Percentiles rank a stretch among this genome's conserved stretches.
Conservation (phyloP, 2,113 vertebrate species). For the Tautogolabrus adspersus region DNA sequence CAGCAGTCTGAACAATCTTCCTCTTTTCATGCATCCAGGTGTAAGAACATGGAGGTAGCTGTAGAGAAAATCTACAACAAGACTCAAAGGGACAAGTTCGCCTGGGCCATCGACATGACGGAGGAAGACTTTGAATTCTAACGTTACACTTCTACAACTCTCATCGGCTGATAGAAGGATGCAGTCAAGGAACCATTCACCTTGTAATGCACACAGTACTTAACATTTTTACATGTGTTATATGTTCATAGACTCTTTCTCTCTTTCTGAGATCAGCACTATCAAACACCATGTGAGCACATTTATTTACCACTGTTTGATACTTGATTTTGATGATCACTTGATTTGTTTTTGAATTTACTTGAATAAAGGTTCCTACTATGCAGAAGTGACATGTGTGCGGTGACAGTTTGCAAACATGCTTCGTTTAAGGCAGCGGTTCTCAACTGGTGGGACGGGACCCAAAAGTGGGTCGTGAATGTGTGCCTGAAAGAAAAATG, state of each 20-base stretch:
- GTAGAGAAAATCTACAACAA: constrained; percentile 86
- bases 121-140: constrained; percentile 85
- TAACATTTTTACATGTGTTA: constrained; percentile 13
- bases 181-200: constrained; percentile 22
- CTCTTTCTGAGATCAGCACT: not conserved
- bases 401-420: not conserved
- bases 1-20: not conserved
- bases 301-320: constrained; percentile 35
- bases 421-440: too few relatives aligned
- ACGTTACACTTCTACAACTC: constrained; percentile 18
- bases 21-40: constrained; percentile 64
- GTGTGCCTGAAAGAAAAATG: too few relatives aligned
- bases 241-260: constrained; percentile 11
- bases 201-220: constrained; percentile 18
- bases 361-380: constrained; percentile 72
- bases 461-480: too few relatives aligned
- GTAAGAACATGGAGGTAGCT: constrained; percentile 77
- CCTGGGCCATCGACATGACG: constrained; percentile 85
- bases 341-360: constrained; percentile 43
- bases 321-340: constrained; percentile 31
- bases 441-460: too few relatives aligned
- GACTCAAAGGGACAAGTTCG: constrained; percentile 82
- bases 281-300: not conserved
- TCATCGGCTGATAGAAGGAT: not conserved
- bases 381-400: constrained; percentile 25